Conservation (phyloP, 1,140 invertebrate genomes). For the Aplysia californica region DNA sequence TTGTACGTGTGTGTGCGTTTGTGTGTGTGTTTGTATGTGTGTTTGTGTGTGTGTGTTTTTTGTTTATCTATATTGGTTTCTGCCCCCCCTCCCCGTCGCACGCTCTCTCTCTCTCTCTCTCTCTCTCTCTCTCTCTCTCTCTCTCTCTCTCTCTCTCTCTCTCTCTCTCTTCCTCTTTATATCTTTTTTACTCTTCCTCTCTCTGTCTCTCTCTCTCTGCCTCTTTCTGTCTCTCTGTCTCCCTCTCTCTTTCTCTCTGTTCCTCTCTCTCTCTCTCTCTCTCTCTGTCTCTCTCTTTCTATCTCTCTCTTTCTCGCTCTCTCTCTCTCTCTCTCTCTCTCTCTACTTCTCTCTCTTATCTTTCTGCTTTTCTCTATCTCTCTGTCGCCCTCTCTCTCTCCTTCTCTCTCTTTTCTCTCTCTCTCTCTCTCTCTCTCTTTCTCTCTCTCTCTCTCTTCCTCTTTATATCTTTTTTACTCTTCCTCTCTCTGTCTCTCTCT, state of each 20-base stretch:
- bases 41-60: too few species aligned
- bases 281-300: too few species aligned
- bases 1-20: too few species aligned
- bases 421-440: background rate
- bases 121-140: background rate
- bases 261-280: too few species aligned
- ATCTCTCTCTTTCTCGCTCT: too few species aligned
- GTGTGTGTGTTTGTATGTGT: too few species aligned
- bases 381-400: background rate
- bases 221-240: slow-evolving; percentile 21
- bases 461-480: background rate
- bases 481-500: background rate
- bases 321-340: background rate
- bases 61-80: background rate
- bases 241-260: background rate
- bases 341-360: too few species aligned
- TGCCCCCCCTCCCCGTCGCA: too few species aligned
- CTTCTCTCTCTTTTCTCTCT: too few species aligned
- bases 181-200: background rate
- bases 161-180: background rate
- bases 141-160: background rate
- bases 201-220: slow-evolving; percentile 1
- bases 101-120: background rate
- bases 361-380: too few species aligned
- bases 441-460: background rate